Evolutionary conservation across 2,888 invertebrate genomes (phyloP).

Genomic region (Amiota communis): DNA sequence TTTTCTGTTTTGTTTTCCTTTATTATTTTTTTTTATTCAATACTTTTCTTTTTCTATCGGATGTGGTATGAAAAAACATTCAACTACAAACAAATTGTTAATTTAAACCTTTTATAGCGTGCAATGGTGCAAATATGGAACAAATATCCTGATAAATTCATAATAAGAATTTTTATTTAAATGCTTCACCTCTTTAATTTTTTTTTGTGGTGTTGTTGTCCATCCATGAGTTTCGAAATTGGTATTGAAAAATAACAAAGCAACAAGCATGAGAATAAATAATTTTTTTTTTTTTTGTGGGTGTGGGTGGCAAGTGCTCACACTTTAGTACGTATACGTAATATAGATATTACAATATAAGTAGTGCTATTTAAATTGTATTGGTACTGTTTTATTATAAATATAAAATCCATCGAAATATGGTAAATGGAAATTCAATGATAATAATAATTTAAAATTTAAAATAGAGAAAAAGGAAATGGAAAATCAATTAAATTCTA

Average conservation of each 20-base stretch:
- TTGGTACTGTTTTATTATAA: not conserved
- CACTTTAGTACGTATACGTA: not conserved
- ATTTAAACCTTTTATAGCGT: slow-evolving; percentile 22
- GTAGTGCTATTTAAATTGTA: slow-evolving; percentile 3
- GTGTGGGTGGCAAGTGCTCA: not conserved
- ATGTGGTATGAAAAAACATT: not conserved
- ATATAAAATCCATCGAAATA: too few relatives aligned
- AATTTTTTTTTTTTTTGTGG: not conserved
- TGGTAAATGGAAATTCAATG: too few relatives aligned
- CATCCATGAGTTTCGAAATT: not conserved
- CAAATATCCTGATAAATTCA: not conserved
- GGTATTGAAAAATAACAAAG: not conserved
- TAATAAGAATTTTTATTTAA: not conserved
- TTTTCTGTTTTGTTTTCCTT: not conserved
- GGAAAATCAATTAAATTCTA: too few relatives aligned
- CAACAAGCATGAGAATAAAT: not conserved
- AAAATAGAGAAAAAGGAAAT: too few relatives aligned
- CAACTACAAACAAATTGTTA: slow-evolving; percentile 24
- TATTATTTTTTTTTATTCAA: not conserved
- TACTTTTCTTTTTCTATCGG: not conserved
- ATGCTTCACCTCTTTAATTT: not conserved
- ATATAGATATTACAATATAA: slow-evolving; percentile 2
- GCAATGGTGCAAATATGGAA: not conserved
- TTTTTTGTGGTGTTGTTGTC: too few relatives aligned
- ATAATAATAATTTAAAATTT: too few relatives aligned